Conservation (phyloP, 2,113 vertebrate species). For the Genyomyrus donnyi region DNA sequence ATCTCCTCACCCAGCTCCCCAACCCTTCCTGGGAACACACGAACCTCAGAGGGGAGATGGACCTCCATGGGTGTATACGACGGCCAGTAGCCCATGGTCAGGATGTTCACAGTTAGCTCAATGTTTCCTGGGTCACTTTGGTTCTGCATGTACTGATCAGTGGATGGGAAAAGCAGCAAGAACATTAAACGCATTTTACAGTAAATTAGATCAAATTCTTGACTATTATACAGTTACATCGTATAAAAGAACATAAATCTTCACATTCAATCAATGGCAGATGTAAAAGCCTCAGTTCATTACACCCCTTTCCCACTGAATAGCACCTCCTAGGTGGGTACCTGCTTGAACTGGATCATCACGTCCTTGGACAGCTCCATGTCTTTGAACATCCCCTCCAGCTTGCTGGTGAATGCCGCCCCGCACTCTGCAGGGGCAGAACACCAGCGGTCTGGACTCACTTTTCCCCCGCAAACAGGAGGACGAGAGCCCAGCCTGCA, state of each 20-base stretch:
- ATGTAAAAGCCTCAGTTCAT: not conserved
- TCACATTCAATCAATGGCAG: not conserved
- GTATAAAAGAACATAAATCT: not conserved
- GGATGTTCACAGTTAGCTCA: constrained; percentile 95
- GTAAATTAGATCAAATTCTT: not conserved
- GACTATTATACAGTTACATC: not conserved
- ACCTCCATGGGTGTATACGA: constrained; percentile 98
- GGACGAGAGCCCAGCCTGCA: constrained; percentile 2
- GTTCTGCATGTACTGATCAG: constrained; percentile 87
- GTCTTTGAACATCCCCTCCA: constrained; percentile 99
- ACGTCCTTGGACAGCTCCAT: constrained; percentile 99
- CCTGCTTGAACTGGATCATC: constrained; percentile 99
- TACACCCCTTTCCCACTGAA: not conserved
- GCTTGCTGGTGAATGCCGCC: constrained; percentile 97
- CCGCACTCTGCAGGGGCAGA: constrained; percentile 75
- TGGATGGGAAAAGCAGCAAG: constrained; percentile 16
- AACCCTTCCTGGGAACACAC: constrained; percentile 24
- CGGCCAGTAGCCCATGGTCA: constrained; percentile 99
- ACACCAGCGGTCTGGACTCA: not conserved
- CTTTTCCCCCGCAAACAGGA: not conserved
- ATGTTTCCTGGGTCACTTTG: constrained; percentile 97
- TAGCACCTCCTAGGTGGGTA: constrained; percentile 35
- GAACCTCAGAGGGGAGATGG: constrained; percentile 90
- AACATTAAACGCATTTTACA: not conserved
- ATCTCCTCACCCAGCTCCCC: not conserved